Evolutionary conservation across 2,888 invertebrate species (phyloP).

Genomic region (Campaea margaritaria): DNA sequence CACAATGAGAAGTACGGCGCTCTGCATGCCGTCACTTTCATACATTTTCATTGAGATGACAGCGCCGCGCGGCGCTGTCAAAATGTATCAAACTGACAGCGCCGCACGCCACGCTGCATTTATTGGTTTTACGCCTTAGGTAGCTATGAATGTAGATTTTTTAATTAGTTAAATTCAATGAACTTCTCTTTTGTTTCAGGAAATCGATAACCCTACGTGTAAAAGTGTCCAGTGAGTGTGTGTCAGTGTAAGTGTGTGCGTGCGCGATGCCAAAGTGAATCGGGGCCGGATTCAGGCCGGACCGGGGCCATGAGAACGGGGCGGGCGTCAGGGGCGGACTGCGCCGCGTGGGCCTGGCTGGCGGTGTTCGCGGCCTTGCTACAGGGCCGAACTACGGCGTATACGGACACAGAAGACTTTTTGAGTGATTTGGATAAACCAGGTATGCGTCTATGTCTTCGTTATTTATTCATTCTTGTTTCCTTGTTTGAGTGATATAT

Average conservation of each 20-base stretch:
- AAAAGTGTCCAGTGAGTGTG: conserved; percentile 45
- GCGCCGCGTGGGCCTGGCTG: conserved; percentile 77
- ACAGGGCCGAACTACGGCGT: conserved; percentile 72
- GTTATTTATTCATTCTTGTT: too few species aligned
- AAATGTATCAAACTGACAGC: too few species aligned
- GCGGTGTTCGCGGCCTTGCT: conserved; percentile 71
- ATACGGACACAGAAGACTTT: conserved; percentile 85
- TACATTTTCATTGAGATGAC: too few species aligned
- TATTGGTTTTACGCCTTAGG: too few species aligned
- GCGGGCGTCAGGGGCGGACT: conserved; percentile 50
- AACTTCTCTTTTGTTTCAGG: conserved; percentile 49
- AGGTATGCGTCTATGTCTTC: conserved; percentile 67
- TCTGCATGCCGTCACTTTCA: too few species aligned
- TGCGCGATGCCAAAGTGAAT: conserved; percentile 56
- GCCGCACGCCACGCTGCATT: too few species aligned
- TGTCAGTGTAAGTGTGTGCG: conserved; percentile 56
- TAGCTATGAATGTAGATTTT: not conserved
- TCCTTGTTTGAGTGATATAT: too few species aligned
- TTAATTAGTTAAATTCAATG: not conserved
- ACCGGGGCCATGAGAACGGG: conserved; percentile 47
- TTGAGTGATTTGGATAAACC: conserved; percentile 87
- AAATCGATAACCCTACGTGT: conserved; percentile 40
- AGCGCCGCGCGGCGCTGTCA: too few species aligned
- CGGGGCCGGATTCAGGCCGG: conserved; percentile 35
- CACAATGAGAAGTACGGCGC: too few species aligned